Base-by-base conservation (phyloP, 2,113 vertebrate genomes). In the Pelodiscus sinensis region DNA sequence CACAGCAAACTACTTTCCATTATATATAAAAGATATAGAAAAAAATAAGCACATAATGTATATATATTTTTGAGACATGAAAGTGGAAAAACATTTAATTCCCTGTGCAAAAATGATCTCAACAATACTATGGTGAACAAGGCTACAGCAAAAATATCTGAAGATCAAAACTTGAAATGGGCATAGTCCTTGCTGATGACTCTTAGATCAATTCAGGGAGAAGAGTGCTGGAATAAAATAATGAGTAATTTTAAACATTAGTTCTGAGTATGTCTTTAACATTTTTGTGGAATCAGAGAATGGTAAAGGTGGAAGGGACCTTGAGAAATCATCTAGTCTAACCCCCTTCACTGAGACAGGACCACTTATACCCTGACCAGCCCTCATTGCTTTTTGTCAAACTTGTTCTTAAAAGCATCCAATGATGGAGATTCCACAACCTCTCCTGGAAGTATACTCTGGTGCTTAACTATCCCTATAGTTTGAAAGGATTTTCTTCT, bases 151-250 rank as follows among this genome's bases (percentile, higher is more conserved):
- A 96, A 96, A 92, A 87, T 88, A 92, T 92, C 79, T 87, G 88
- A 85, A 87, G 92, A 92, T 96, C 90, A 89, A 97, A 97, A 84
- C 81, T 60, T 92, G 90, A 94, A 90, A 89, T 0, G 11, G 75
- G 83, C 62, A 94, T 93, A 96, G 92, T 91, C 90, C 87, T 96
- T 81, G 62, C 85, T 94, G 95, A 96, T 96, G 94, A 94, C 94
- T 90, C 96, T 95, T 92, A 92, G 75, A 93, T 94, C 92, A 93
- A 95, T 96, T 97, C 96, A 95, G 75, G 79, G 60, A 82, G 94
- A 95, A 86, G 93, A 96, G 81, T 81, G 57, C 85, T 57, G 90
- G 90, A 96, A 95, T 96, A 82, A 96, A 95, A 92, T 92, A 94
- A 92, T 90, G 91, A 91, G 93, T 92, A 94, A 94, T 95, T 94